A percentile compares a stretch with the other conserved stretches of the same genome.
These are phyloP conservation scores for Peromyscus californicus DNA, from an alignment of 2,113 vertebrate genomes.

Conservation along the genomic window DNA sequence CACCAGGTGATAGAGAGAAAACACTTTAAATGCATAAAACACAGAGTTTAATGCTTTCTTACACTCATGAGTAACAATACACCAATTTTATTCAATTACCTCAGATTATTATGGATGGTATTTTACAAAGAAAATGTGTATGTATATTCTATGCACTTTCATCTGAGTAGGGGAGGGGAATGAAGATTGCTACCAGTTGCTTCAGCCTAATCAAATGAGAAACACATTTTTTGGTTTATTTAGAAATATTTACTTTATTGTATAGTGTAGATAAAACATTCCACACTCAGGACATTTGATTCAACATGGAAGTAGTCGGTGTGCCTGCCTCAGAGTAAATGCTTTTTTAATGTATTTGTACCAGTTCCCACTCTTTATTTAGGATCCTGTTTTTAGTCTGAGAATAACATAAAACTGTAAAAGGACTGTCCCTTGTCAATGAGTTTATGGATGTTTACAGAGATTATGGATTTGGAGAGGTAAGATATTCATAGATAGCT, in stretches of 20 bases:
- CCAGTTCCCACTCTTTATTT: conserved; percentile 1
- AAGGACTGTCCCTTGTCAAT: background rate
- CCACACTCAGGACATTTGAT: background rate
- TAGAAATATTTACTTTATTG: background rate
- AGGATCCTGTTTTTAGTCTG: background rate
- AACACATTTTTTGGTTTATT: background rate
- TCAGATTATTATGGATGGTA: background rate
- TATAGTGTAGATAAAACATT: background rate
- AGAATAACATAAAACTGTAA: background rate
- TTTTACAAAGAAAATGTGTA: background rate
- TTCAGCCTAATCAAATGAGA: background rate
- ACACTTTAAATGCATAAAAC: background rate
- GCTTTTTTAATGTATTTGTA: background rate
- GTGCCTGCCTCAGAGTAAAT: background rate
- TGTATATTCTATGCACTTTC: background rate
- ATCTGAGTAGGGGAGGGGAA: background rate
- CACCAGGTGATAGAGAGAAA: background rate
- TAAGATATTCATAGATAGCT: background rate
- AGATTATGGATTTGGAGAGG: background rate
- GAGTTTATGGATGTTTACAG: background rate
- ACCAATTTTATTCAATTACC: background rate
- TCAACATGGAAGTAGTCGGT: background rate
- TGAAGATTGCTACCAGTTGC: background rate
- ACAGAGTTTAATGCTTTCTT: background rate
- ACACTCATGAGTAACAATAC: background rate